Evolutionary conservation across 2,888 invertebrate species (phyloP).

Genomic region (Mallateleia sp.): DNA sequence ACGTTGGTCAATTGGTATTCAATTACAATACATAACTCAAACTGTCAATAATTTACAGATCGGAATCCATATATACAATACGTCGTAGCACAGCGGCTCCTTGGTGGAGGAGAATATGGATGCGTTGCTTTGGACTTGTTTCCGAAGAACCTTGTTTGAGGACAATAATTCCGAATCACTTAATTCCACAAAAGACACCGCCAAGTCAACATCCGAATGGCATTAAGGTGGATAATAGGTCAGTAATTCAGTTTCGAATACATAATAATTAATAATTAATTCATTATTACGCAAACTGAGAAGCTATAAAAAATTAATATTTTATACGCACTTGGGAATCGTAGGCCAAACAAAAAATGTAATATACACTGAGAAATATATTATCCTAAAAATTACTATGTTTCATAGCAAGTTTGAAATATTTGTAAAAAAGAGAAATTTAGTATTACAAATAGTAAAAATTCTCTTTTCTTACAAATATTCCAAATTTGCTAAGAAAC

Average conservation of each 20-base stretch:
- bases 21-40: neutral
- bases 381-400: no score
- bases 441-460: no score
- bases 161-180: slow-evolving; percentile 95
- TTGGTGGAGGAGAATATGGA: slow-evolving; percentile 92
- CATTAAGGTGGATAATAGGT: slow-evolving; percentile 93
- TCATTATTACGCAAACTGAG: no score
- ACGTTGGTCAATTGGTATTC: neutral
- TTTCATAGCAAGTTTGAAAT: no score
- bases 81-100: slow-evolving; percentile 93
- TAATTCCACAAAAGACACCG: slow-evolving; percentile 95
- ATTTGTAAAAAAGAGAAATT: no score
- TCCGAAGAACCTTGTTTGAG: slow-evolving; percentile 93
- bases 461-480: no score
- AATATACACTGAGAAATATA: no score
- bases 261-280: no score
- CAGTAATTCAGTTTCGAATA: slow-evolving; percentile 5
- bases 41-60: slow-evolving; percentile 86
- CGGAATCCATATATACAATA: slow-evolving; percentile 97
- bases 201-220: slow-evolving; percentile 95
- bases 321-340: no score
- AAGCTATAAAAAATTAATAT: no score
- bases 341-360: no score
- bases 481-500: no score
- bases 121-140: slow-evolving; percentile 90